A percentile compares a stretch with the other conserved stretches of the same genome.
Evolutionary conservation across 2,113 vertebrate genomes (phyloP).

Genomic region (Aphyosemion australe): DNA sequence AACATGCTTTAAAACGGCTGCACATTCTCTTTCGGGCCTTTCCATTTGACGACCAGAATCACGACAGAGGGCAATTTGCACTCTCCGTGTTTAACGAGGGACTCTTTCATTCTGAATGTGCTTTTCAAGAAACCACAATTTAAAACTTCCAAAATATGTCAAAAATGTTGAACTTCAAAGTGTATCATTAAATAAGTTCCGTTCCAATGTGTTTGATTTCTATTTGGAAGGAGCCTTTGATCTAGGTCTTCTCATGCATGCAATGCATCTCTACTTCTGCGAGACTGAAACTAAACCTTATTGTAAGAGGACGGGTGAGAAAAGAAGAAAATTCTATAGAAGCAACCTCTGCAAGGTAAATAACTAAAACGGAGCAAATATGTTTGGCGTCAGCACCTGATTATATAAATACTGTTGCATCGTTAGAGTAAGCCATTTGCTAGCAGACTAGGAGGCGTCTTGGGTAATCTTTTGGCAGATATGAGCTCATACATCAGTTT

Average conservation of each 20-base stretch:
- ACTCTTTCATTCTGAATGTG: slow-evolving; percentile 16
- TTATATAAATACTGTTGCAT: slow-evolving; percentile 15
- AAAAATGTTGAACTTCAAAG: slow-evolving; percentile 62
- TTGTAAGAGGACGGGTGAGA: slow-evolving; percentile 17
- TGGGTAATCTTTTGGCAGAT: slow-evolving; percentile 34
- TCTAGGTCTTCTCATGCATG: slow-evolving; percentile 21
- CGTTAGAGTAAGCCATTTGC: slow-evolving; percentile 26
- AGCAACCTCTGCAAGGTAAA: slow-evolving; percentile 17
- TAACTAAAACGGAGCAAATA: slow-evolving; percentile 25
- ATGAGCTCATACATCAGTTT: slow-evolving; percentile 22
- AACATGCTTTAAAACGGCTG: too few relatives aligned
- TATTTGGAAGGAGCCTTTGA: slow-evolving; percentile 41
- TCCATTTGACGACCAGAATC: slow-evolving; percentile 24
- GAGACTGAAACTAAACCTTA: slow-evolving; percentile 25
- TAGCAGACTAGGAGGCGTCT: slow-evolving; percentile 23
- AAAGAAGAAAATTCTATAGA: slow-evolving; percentile 11
- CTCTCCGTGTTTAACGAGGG: slow-evolving; percentile 18
- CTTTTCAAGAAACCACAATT: slow-evolving; percentile 46
- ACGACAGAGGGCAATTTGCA: slow-evolving; percentile 10
- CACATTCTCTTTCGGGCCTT: neutral
- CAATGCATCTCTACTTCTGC: slow-evolving; percentile 16
- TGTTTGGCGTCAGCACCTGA: slow-evolving; percentile 16
- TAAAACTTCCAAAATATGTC: slow-evolving; percentile 45
- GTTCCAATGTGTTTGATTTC: slow-evolving; percentile 27
- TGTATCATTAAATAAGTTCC: slow-evolving; percentile 26